These are phyloP conservation scores for Drosophila birchii DNA, from an alignment of 2,888 invertebrate species.

Conservation along the genomic window DNA sequence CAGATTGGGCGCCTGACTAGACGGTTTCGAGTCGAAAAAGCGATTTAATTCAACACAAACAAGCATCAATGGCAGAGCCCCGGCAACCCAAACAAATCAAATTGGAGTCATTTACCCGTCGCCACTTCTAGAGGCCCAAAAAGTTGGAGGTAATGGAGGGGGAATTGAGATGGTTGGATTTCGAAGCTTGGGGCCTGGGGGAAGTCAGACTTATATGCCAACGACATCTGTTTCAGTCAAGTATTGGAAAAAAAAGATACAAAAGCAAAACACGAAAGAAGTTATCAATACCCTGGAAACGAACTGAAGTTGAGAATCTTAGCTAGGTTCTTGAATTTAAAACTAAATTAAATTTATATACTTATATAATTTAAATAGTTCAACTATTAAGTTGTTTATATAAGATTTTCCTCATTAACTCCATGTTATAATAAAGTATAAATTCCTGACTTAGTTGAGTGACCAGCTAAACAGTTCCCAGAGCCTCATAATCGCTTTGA, in stretches of 20 bases:
- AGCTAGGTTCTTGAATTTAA: background rate
- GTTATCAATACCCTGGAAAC: constrained; percentile 41
- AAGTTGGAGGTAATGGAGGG: constrained; percentile 7
- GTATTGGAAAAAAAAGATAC: constrained; percentile 35
- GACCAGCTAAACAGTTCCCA: constrained; percentile 25
- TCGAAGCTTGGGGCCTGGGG: background rate
- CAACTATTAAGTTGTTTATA: background rate
- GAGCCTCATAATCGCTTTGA: constrained; percentile 27
- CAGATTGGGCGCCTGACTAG: constrained; percentile 46
- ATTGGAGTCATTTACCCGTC: constrained; percentile 78
- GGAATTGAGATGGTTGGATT: background rate
- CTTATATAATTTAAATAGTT: too few relatives aligned
- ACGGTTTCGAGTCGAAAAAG: constrained; percentile 47
- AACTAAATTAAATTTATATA: background rate
- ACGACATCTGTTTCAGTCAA: constrained; percentile 58
- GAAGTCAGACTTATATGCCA: constrained; percentile 53
- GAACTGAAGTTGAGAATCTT: background rate
- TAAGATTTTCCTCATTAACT: background rate
- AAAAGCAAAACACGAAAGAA: constrained; percentile 22
- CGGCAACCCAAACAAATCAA: constrained; percentile 71
- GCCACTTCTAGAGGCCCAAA: constrained; percentile 50
- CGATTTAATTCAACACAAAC: constrained; percentile 60
- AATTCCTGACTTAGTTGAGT: constrained; percentile 21
- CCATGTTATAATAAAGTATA: background rate
- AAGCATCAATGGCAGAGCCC: constrained; percentile 56